Evolutionary conservation across 2,888 invertebrate genomes (phyloP).

Genomic region (Portevinia maculata): DNA sequence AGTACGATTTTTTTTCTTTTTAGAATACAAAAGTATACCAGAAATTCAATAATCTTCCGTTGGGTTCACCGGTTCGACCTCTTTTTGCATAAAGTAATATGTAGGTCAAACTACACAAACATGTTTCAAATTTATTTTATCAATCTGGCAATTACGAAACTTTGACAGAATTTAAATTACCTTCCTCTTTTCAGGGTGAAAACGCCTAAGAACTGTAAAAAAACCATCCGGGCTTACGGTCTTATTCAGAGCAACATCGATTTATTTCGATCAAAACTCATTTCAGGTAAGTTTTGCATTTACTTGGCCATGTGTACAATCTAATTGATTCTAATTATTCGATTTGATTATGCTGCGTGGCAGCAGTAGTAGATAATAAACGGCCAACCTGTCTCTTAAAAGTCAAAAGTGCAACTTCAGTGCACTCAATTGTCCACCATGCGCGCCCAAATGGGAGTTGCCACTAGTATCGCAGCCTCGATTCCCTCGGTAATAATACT

Average conservation of each 20-base stretch:
- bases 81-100: too few species aligned
- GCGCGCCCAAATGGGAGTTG: constrained; percentile 49
- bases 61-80: too few species aligned
- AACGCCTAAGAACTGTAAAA: constrained; percentile 15
- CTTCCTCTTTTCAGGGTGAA: constrained; percentile 36
- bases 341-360: constrained; percentile 68
- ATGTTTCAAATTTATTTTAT: too few species aligned
- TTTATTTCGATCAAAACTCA: constrained; percentile 48
- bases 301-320: constrained; percentile 59
- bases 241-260: constrained; percentile 10
- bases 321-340: constrained; percentile 73
- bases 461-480: constrained; percentile 64
- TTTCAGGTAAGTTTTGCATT: constrained; percentile 66
- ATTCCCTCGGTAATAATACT: constrained; percentile 56
- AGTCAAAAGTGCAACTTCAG: constrained; percentile 65
- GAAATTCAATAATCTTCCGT: too few species aligned
- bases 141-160: too few species aligned
- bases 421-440: constrained; percentile 55
- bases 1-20: too few species aligned
- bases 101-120: too few species aligned
- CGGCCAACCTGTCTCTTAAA: constrained; percentile 56
- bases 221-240: constrained; percentile 26
- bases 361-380: constrained; percentile 46
- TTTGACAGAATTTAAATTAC: too few species aligned
- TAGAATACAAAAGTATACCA: too few species aligned